A percentile compares a stretch with the other conserved stretches of the same genome.
phyloP scores from a whole-genome alignment of 2,888 invertebrate species.

The Eupithecia subfuscata region DNA sequence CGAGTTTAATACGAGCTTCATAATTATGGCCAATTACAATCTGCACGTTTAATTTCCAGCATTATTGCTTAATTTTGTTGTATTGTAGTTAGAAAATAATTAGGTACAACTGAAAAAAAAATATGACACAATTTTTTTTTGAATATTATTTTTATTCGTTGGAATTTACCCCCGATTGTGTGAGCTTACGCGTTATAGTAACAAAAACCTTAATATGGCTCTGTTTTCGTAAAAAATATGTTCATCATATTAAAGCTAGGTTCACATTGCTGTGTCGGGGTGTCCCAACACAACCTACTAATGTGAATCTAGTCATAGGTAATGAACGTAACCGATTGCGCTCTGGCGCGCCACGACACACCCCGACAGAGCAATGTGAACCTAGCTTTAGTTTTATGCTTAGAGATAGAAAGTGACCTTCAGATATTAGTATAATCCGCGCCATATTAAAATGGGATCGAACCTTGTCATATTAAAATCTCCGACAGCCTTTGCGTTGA shows the following conservation, averaged over 20 bases:
- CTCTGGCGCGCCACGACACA: too few species aligned
- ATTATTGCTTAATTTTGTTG: conserved; percentile 39
- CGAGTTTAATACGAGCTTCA: conserved; percentile 42
- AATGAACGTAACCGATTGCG: too few species aligned
- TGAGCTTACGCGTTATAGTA: too few species aligned
- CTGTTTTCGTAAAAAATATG: neutral
- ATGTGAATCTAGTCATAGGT: too few species aligned
- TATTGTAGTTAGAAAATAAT: neutral
- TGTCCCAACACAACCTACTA: too few species aligned
- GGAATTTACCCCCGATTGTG: too few species aligned
- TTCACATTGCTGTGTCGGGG: too few species aligned
- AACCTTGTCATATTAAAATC: neutral
- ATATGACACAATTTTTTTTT: too few species aligned
- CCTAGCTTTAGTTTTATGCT: neutral
- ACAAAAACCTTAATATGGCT: neutral
- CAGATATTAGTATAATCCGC: neutral
- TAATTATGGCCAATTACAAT: conserved; percentile 45
- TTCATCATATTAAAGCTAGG: neutral
- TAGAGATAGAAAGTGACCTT: neutral
- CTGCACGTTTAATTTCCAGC: conserved; percentile 35
- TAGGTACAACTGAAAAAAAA: too few species aligned
- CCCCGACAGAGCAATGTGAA: too few species aligned
- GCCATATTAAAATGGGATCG: neutral
- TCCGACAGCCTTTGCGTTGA: too few species aligned
- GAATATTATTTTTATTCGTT: too few species aligned